phyloP scores from a whole-genome alignment of 37 sponge, comb jelly and placozoan species.

The Spongia lamella region DNA sequence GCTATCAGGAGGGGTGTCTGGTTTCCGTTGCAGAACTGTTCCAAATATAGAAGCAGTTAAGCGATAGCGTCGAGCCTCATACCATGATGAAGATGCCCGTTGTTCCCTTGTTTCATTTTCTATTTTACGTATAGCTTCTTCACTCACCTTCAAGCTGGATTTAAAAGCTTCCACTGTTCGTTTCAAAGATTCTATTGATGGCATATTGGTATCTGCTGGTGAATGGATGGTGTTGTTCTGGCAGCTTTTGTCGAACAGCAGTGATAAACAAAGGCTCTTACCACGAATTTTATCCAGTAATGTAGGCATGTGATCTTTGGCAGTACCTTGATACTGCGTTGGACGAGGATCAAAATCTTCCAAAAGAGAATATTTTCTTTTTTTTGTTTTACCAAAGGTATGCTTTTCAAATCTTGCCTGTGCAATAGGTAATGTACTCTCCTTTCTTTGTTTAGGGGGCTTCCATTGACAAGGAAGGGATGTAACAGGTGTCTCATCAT shows the following conservation, averaged over 20 bases:
- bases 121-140: neutral
- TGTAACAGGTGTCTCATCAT: conserved; percentile 30
- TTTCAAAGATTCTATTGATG: neutral
- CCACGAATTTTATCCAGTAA: conserved; percentile 43
- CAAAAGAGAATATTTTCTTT: neutral
- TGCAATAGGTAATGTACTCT: conserved; percentile 7
- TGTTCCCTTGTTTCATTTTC: conserved; percentile 19
- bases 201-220: too few species aligned
- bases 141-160: neutral
- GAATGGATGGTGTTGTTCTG: neutral
- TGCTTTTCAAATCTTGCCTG: conserved; percentile 19
- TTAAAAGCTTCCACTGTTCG: conserved; percentile 11
- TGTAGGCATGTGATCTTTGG: neutral
- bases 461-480: conserved; percentile 42
- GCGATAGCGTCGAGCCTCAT: neutral
- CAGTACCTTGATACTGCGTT: conserved; percentile 10
- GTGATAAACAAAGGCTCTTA: conserved; percentile 25
- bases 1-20: conserved; percentile 7
- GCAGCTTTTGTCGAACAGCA: neutral
- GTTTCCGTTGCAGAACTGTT: neutral
- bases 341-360: conserved; percentile 37
- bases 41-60: conserved; percentile 39
- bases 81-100: conserved; percentile 6
- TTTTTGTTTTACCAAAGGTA: conserved; percentile 21
- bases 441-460: conserved; percentile 17